phyloP scores from a whole-genome alignment of 2,797 vertebrate species.

The Adelosebastes latens region DNA sequence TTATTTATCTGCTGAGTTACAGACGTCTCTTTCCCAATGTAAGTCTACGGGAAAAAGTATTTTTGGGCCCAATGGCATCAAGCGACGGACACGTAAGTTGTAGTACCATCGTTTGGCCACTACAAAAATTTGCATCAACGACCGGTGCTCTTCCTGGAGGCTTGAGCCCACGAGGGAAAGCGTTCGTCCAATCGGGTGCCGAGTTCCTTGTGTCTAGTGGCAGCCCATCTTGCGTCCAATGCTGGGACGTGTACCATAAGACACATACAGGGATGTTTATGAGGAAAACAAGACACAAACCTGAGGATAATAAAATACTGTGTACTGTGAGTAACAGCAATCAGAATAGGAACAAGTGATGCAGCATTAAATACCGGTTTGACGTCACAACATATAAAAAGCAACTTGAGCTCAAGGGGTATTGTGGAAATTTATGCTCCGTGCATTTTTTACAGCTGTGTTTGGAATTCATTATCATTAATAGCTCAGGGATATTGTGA shows the following conservation, averaged over 20 bases:
- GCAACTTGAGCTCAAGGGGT: slow-evolving; percentile 1
- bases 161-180: too few species aligned
- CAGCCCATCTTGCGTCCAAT: too few species aligned
- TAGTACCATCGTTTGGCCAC: too few species aligned
- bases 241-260: neutral
- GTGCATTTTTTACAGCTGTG: slow-evolving; percentile 8
- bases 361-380: slow-evolving; percentile 28
- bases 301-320: neutral
- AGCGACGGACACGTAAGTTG: too few species aligned
- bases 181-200: too few species aligned
- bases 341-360: slow-evolving; percentile 25
- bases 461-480: slow-evolving; percentile 5
- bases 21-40: too few species aligned
- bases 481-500: neutral
- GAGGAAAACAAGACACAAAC: neutral
- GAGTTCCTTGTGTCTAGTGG: too few species aligned
- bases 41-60: too few species aligned
- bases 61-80: too few species aligned
- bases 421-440: slow-evolving; percentile 3
- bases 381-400: slow-evolving; percentile 53
- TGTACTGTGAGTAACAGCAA: slow-evolving; percentile 11
- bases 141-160: too few species aligned
- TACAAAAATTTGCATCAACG: too few species aligned
- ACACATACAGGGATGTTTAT: neutral
- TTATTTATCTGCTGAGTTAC: too few species aligned